Evolutionary conservation across 2,888 invertebrate genomes (phyloP), one percentile per base, ranked within the genome.

Genomic region (Tuberolachnus salignus): DNA sequence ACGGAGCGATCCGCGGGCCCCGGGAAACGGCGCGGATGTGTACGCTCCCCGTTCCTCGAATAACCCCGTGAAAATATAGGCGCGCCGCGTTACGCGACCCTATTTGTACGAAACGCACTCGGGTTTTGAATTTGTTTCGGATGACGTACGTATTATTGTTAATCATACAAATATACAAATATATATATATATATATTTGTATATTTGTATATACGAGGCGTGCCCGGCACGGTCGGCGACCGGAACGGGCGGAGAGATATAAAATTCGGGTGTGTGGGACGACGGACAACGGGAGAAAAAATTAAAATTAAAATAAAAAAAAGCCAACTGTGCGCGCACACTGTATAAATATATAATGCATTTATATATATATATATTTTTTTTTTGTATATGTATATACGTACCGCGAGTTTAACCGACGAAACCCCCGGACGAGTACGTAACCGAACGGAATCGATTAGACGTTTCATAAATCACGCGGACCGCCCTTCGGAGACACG

Each of bases 401-500:
- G 16, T 42, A 63, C 73, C 14, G 63, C 21, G 66, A 59, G 57
- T 69, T n/a, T 49, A 78, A 57, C 59, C 21, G 49, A 66, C 64
- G 75, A 78, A 78, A 67, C 55, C 63, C n/a, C 73, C 44, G 57
- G 75, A 67, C n/a, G n/a, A n/a, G n/a, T n/a, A n/a, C n/a, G 67
- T 78, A 57, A 59, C 57, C 59, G 55, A 55, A 64, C 74, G 74
- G 74, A 67, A 78, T 78, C 57, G 75, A 78, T 78, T 78, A 78
- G 75, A 78, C 75, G 66, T 78, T 78, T 46, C 75, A 78, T 78
- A 78, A 78, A 78, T 78, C 75, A 78, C 67, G 10, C 23, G 46
- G 46, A 75, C 75, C n/a, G n/a, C n/a, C 75, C 75, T 75, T 67
- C 75, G 75, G 66, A 57, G 75, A 75, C 75, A 75, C 75, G 44